phyloP scores from a whole-genome alignment of 2,888 invertebrate species.

The Drepanosiphum platanoidis region DNA sequence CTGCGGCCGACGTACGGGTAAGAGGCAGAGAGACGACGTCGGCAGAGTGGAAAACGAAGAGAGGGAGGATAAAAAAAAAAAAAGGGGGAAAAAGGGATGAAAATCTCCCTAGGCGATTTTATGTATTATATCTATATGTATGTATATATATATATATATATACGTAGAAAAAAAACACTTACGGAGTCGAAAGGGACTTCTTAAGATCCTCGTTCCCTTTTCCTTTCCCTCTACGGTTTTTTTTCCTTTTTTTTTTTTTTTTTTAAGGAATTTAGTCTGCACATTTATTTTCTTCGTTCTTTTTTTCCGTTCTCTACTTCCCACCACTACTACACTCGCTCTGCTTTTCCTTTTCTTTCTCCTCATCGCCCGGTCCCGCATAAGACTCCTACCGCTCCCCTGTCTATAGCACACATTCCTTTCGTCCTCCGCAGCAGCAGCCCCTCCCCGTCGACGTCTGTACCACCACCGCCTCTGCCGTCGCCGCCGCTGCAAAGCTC shows the following conservation, averaged over 20 bases:
- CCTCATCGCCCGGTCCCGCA: not conserved
- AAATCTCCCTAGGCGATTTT: slow-evolving; percentile 62
- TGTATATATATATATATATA: slow-evolving; percentile 11
- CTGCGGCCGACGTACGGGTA: not conserved
- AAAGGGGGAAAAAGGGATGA: slow-evolving; percentile 40
- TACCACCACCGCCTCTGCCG: not conserved
- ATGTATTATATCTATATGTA: slow-evolving; percentile 44
- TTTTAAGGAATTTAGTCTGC: slow-evolving; percentile 50
- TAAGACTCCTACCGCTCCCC: not conserved
- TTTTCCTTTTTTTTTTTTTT: slow-evolving; percentile 36
- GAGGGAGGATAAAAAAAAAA: not conserved
- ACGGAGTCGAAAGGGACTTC: slow-evolving; percentile 61
- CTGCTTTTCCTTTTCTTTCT: not conserved
- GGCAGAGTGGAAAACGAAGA: not conserved
- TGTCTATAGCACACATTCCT: not conserved
- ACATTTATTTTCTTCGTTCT: slow-evolving; percentile 47
- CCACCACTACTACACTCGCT: not conserved
- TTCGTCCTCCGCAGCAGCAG: not conserved
- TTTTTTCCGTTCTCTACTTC: not conserved
- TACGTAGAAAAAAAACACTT: slow-evolving; percentile 53
- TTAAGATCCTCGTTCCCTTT: slow-evolving; percentile 52
- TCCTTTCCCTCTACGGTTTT: not conserved
- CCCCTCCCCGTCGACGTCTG: not conserved
- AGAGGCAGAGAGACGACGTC: not conserved
- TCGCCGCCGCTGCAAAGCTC: slow-evolving; percentile 28